Base-by-base conservation (phyloP, 2,888 invertebrate species). In the Hirtodrosophila alboralis region DNA sequence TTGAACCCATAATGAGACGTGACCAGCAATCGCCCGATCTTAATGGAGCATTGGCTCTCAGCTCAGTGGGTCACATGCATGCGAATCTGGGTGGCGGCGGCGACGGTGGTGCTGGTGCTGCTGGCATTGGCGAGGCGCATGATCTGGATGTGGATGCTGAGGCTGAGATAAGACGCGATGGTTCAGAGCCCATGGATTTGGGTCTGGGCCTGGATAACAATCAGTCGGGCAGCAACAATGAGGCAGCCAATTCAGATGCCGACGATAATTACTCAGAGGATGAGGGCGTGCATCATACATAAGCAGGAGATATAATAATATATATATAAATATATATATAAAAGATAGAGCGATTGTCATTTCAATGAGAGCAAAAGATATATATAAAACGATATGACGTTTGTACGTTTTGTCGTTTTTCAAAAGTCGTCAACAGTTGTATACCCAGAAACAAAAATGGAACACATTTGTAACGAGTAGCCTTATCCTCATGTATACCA, bases 401-500 rank as follows among this genome's bases (percentile, higher is more conserved):
- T 37, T 53, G n/a, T n/a, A 45, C 36, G 34, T 27, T 9, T 40
- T 34, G 9, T 53, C 43, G 43, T 37, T 10, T 6, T 30, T 47
- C 36, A 38, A 49, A 31, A 66, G 37, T 48, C 54, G 61, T 53
- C 43, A 70, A 73, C 70, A 76, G 65, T 75, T 84, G 86, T 84
- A 84, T 86, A 84, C 84, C 80, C 67, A 44, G 9, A 28, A 51
- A 57, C 54, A n/a, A 77, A 64, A 68, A 81, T 83, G 78, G 81
- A 75, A 76, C 73, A 76, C 73, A 84, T 75, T 75, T 81, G 84
- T 84, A 89, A 88, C 87, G 86, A 85, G 88, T 89, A 90, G 90
- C 90, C 90, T 90, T 90, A 90, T 87, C 85, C 81, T 77, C 80
- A 89, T 89, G 90, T 90, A 90, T 90, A 90, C 90, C 89, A 89